Evolutionary conservation across 2,888 invertebrate genomes (phyloP).

Genomic region (Branchipolynoe longqiensis): DNA sequence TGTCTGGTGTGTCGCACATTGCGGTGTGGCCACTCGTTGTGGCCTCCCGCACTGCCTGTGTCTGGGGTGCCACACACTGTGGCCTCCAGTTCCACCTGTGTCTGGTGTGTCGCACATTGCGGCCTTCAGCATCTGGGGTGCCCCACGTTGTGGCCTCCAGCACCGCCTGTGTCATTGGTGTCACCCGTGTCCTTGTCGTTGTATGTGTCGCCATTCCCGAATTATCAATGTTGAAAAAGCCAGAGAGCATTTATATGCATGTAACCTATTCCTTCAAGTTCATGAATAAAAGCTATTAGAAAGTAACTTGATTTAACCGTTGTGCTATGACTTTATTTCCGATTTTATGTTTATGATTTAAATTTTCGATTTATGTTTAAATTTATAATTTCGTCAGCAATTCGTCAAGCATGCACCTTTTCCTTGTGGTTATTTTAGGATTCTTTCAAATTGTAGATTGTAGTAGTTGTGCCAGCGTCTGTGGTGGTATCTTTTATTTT

Average conservation of each 20-base stretch:
- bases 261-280: slow-evolving; percentile 19
- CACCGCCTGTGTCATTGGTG: not conserved
- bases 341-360: not conserved
- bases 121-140: too few relatives aligned
- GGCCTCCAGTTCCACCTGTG: too few relatives aligned
- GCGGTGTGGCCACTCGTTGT: too few relatives aligned
- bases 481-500: too few relatives aligned
- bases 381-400: too few relatives aligned
- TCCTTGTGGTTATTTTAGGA: too few relatives aligned
- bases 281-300: slow-evolving; percentile 23
- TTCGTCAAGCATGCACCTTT: too few relatives aligned
- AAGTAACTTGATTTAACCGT: not conserved
- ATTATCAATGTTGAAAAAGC: slow-evolving; percentile 29
- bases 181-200: slow-evolving; percentile 1
- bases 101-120: too few relatives aligned
- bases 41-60: too few relatives aligned
- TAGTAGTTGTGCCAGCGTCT: too few relatives aligned
- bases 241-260: slow-evolving; percentile 30
- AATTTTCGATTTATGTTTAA: too few relatives aligned
- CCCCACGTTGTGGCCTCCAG: not conserved
- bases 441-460: too few relatives aligned
- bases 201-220: not conserved
- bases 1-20: not conserved
- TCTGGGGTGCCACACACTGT: not conserved
- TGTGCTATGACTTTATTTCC: slow-evolving; percentile 28